Base-by-base conservation (phyloP, 2,797 vertebrate species). In the Malurus leucopterus region DNA sequence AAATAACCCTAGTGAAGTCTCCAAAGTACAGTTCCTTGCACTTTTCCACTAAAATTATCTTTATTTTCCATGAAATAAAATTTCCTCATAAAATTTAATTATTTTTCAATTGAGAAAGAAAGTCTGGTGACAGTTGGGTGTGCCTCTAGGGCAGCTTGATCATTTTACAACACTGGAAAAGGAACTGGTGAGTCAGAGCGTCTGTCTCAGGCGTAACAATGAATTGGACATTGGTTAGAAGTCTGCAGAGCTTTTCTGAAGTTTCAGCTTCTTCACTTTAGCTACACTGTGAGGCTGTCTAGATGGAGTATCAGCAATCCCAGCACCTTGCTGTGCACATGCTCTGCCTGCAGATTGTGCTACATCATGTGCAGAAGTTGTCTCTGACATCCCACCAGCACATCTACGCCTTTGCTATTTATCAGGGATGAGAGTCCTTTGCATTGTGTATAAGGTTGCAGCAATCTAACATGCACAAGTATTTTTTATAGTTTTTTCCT, bases 191-290 rank as follows among this genome's bases (percentile, higher is more conserved):
- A 8, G 49, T 64, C 10, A 0, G 12, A 69, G 4, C 20, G 4
- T 15, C 19, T 85, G 12, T 74, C 38, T 27, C 61, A 65, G 16
- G 10, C n/a, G 17, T 22, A 83, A 38, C 29, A 75, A 63, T 40
- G 51, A 83, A 54, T 19, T 51, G 43, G 29, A 36, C 15, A 49
- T 6, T 49, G 29, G 38, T 53, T 77, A 80, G 65, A 72, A 38
- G n/a, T 65, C 78, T 89, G 47, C 75, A 87, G 58, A 75, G 27
- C 24, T 13, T 41, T 84, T 69, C 44, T n/a, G n/a, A 51, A 59
- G 17, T 70, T 93, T 72, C 59, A 83, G 20, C 5, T 85, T 88
- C 81, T 80, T 87, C 73, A 54, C 55, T 86, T 92, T 75, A 69
- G 71, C 58, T 83, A 79, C 61, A 15, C 44, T 38, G 18, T 59